Evolutionary conservation across 2,113 vertebrate species (phyloP), one percentile per base, ranked within the genome.

Genomic region (Halcyon malimbica): DNA sequence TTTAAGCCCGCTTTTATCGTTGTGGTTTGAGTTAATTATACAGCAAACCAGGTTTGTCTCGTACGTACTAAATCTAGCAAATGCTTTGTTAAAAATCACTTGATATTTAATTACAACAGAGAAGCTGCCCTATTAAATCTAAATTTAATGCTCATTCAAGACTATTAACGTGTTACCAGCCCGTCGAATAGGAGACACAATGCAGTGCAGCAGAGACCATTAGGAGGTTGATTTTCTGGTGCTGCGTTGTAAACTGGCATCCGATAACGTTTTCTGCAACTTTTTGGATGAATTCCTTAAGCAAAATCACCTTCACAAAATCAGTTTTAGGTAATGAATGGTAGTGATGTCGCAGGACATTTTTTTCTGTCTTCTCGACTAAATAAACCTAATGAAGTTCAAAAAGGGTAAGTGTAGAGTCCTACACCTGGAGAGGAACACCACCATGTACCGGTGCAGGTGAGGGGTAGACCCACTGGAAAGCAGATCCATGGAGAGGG

Each of bases 51-150:
- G 93, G 97, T 96, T 96, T 91, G 65, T 96, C 89, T 96, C 77
- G 89, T 71, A 71, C 79, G 89, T 96, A 96, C 96, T 96, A 96
- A 96, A 96, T 94, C 88, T 67, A 95, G 93, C 90, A 95, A 97
- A 87, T 65, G 93, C 88, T 96, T 85, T 91, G 87, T 93, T 89
- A 96, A 79, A 92, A 94, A 96, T 97, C 97, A 97, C 96, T 96
- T 96, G 96, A 83, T 97, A 97, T 96, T 96, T 97, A 97, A 97
- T 97, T 97, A 94, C 97, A 93, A 84, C 87, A 85, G 90, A 97
- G 96, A 96, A 96, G 81, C 93, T 89, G 87, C 96, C 95, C 93
- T 96, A 95, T 97, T 97, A 96, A 97, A 94, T 96, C 84, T 93
- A 89, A 97, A 97, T 97, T 96, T 97, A 97, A 96, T 89, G 95